Evolutionary conservation across 2,797 vertebrate species (phyloP).

Genomic region (Sarcophilus harrisii): DNA sequence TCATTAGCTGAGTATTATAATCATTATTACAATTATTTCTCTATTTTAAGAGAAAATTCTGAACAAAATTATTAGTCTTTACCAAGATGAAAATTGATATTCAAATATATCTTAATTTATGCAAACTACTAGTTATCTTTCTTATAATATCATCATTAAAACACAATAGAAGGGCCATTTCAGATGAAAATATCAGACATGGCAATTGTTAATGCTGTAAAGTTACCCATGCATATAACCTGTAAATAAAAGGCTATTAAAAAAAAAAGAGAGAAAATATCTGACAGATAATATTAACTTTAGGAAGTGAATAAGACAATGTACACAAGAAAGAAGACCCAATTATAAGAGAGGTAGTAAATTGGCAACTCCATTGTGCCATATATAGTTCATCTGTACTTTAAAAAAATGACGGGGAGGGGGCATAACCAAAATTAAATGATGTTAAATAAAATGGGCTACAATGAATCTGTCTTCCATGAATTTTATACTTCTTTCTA

Average conservation of each 20-base stretch:
- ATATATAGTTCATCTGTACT: neutral
- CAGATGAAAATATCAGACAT: conserved; percentile 32
- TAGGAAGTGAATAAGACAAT: neutral
- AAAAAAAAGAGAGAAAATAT: too few relatives aligned
- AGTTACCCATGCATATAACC: too few relatives aligned
- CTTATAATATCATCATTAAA: conserved; percentile 1
- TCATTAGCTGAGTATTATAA: too few relatives aligned
- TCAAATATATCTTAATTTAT: conserved; percentile 32
- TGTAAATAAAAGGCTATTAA: too few relatives aligned
- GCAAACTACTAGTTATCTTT: conserved; percentile 23
- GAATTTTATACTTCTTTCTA: neutral
- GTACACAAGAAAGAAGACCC: neutral
- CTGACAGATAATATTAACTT: too few relatives aligned
- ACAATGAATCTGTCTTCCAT: conserved; percentile 17
- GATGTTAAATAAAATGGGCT: neutral
- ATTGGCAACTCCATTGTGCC: too few relatives aligned
- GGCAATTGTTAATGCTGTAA: too few relatives aligned
- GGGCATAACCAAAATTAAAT: neutral
- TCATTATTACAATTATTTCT: neutral
- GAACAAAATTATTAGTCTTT: conserved; percentile 37
- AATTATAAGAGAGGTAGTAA: neutral
- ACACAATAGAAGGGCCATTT: conserved; percentile 5
- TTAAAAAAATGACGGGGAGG: neutral
- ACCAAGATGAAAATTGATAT: neutral
- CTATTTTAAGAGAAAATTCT: conserved; percentile 53